Evolutionary conservation across 2,113 vertebrate genomes (phyloP).

Genomic region (Mesoclemmys tuberculata): DNA sequence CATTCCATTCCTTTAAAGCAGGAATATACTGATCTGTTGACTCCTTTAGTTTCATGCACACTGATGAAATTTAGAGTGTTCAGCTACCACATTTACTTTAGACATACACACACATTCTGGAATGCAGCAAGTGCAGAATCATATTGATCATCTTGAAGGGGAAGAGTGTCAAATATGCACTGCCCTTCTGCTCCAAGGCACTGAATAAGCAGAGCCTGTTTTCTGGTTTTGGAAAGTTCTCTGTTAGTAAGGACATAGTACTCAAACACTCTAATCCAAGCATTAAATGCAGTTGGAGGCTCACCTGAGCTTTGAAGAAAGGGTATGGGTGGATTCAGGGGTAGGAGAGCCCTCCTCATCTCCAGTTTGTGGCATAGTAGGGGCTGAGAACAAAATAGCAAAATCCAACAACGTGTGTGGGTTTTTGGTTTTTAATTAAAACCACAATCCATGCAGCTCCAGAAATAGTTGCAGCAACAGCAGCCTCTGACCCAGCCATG

Average conservation of each 20-base stretch:
- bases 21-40: fast-evolving
- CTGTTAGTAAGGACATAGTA: too few species aligned
- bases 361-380: neutral
- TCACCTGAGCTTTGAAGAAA: neutral
- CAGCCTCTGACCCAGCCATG: neutral
- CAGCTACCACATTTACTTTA: neutral
- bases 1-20: neutral
- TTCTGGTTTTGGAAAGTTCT: neutral
- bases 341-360: neutral
- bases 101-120: neutral
- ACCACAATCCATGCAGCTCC: neutral
- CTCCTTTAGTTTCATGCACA: neutral
- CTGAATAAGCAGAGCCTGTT: neutral
- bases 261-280: too few species aligned
- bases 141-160: neutral
- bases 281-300: neutral
- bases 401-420: neutral
- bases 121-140: neutral
- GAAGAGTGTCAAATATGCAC: neutral
- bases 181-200: neutral
- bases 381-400: neutral
- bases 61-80: neutral
- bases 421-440: neutral
- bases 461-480: neutral
- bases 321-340: neutral